Conservation (phyloP, 2,113 vertebrate genomes). For the Nothoprocta pentlandii region DNA sequence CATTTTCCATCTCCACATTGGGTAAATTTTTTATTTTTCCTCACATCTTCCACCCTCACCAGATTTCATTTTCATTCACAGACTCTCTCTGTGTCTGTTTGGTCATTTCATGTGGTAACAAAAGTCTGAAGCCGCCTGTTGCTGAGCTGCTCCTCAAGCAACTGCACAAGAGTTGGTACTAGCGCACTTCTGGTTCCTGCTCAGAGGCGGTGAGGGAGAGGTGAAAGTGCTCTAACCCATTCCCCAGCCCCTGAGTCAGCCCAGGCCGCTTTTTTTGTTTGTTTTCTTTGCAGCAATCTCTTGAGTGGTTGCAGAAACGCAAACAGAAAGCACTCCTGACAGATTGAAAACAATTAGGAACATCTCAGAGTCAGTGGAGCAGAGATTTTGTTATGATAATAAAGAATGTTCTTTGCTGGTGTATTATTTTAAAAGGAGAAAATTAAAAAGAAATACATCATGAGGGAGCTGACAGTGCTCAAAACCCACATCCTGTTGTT, state of each 20-base stretch:
- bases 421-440: conserved; percentile 75
- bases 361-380: conserved; percentile 62
- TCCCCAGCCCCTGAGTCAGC: conserved; percentile 29
- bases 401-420: conserved; percentile 71
- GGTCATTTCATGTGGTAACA: conserved; percentile 10
- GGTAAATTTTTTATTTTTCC: not conserved
- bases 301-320: conserved; percentile 69
- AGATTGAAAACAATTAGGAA: conserved; percentile 74
- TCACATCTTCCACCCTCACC: not conserved
- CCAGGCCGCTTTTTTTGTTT: conserved; percentile 25
- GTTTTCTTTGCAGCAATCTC: conserved; percentile 69
- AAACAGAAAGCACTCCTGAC: conserved; percentile 57
- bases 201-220: accelerated
- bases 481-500: conserved; percentile 84
- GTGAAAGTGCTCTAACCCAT: conserved; percentile 59
- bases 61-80: not conserved
- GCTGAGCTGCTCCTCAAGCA: not conserved
- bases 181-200: not conserved
- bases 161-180: not conserved
- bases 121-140: not conserved
- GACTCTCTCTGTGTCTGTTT: not conserved
- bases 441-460: conserved; percentile 76
- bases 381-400: conserved; percentile 74
- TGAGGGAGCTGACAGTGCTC: conserved; percentile 72
- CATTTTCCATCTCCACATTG: not conserved